Evolutionary conservation across 1,140 invertebrate species (phyloP).

Genomic region (Conopomorpha cramerella): DNA sequence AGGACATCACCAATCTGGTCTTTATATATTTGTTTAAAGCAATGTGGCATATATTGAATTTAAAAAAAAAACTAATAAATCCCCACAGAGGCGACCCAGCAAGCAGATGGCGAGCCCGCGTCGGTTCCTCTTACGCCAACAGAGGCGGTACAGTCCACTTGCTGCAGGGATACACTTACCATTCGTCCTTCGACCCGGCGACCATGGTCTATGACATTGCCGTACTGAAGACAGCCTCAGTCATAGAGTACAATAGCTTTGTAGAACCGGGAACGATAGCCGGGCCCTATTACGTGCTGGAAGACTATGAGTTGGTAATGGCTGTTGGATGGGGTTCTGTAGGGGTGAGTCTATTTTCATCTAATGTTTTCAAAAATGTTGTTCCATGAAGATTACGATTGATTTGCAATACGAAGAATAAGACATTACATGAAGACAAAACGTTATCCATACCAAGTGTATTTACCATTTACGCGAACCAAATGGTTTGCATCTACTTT

Average conservation of each 20-base stretch:
- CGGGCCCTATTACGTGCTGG: neutral
- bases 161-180: conserved; percentile 14
- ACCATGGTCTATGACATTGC: conserved; percentile 67
- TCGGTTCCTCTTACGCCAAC: neutral
- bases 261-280: neutral
- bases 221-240: neutral
- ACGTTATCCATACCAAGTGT: too few relatives aligned
- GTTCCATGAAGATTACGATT: too few relatives aligned
- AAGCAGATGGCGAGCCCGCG: neutral
- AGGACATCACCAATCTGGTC: too few relatives aligned
- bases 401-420: too few relatives aligned
- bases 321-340: neutral
- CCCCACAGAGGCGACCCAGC: too few relatives aligned
- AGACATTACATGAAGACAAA: too few relatives aligned
- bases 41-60: too few relatives aligned
- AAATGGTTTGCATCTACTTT: too few relatives aligned
- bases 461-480: too few relatives aligned
- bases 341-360: neutral
- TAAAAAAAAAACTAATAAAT: too few relatives aligned
- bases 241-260: conserved; percentile 22
- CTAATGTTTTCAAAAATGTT: too few relatives aligned
- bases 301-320: neutral
- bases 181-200: conserved; percentile 55
- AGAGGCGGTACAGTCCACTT: neutral
- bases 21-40: too few relatives aligned